A percentile compares a stretch with the other conserved stretches of the same genome.
Evolutionary conservation across 2,113 vertebrate species (phyloP).

Genomic region (Heloderma charlesbogerti): DNA sequence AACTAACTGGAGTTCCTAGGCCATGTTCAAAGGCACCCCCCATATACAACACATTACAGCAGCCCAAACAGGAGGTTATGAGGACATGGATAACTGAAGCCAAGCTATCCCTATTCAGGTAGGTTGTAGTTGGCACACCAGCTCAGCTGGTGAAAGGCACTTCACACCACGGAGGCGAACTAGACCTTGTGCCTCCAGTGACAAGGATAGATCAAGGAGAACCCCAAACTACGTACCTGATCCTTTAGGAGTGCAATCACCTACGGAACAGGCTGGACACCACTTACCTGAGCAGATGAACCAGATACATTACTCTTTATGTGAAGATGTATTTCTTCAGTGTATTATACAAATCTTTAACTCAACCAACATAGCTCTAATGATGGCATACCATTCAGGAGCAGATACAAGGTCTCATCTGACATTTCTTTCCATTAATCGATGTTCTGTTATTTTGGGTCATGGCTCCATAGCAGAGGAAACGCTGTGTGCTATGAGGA

Average conservation of each 20-base stretch:
- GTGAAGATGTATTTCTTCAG: accelerated
- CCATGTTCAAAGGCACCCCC: too few relatives aligned
- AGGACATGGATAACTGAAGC: not conserved
- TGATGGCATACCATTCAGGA: accelerated
- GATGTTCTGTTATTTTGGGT: not conserved
- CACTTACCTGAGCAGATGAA: too few relatives aligned
- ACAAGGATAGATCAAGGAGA: not conserved
- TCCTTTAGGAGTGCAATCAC: too few relatives aligned
- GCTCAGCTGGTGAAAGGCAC: too few relatives aligned
- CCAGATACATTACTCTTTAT: too few relatives aligned
- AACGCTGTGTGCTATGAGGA: not conserved
- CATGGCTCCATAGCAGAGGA: not conserved
- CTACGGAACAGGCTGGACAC: too few relatives aligned
- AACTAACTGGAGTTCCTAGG: not conserved
- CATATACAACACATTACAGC: not conserved
- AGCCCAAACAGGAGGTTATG: not conserved
- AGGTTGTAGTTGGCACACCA: not conserved
- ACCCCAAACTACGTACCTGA: not conserved
- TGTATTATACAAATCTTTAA: not conserved
- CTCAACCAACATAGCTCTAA: not conserved
- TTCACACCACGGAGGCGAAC: too few relatives aligned
- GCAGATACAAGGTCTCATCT: not conserved
- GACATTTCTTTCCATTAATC: not conserved
- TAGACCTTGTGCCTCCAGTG: not conserved
- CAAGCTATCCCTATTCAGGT: not conserved